Evolutionary conservation across 2,888 invertebrate genomes (phyloP).

Genomic region (Epinotia brunnichana): DNA sequence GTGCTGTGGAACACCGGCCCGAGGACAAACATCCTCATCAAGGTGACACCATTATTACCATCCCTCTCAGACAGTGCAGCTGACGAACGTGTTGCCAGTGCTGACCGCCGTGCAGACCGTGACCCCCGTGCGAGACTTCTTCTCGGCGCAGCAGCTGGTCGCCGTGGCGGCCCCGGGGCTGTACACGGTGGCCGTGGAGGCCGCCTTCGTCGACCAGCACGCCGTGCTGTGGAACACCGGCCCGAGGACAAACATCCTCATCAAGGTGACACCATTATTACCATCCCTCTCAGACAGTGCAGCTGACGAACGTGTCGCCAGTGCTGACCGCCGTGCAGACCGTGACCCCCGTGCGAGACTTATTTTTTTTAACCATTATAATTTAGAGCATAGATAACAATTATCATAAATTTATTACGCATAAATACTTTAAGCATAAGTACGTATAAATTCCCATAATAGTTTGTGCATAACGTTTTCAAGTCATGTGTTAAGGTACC

Average conservation of each 20-base stretch:
- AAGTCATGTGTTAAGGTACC: no score
- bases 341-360: slow-evolving; percentile 95
- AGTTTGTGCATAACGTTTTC: no score
- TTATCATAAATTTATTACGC: no score
- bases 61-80: no score
- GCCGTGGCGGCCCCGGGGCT: slow-evolving; percentile 83
- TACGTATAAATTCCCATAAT: no score
- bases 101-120: slow-evolving; percentile 90
- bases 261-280: background rate
- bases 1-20: slow-evolving; percentile 96
- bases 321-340: slow-evolving; percentile 88
- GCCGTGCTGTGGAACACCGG: slow-evolving; percentile 96
- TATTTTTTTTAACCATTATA: no score
- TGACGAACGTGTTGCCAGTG: no score
- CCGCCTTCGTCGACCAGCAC: slow-evolving; percentile 92
- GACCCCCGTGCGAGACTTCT: slow-evolving; percentile 96
- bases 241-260: slow-evolving; percentile 85
- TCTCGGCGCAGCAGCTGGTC: slow-evolving; percentile 95
- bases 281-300: slow-evolving; percentile 68
- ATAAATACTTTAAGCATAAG: no score
- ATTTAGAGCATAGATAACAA: no score
- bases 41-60: slow-evolving; percentile 71
- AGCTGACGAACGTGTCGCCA: slow-evolving; percentile 67
- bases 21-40: slow-evolving; percentile 88
- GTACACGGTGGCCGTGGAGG: slow-evolving; percentile 89